A percentile compares a stretch with the other conserved stretches of the same genome.
These are phyloP conservation scores for Drosophila rubida DNA, from an alignment of 2,888 invertebrate genomes.

Conservation along the genomic window DNA sequence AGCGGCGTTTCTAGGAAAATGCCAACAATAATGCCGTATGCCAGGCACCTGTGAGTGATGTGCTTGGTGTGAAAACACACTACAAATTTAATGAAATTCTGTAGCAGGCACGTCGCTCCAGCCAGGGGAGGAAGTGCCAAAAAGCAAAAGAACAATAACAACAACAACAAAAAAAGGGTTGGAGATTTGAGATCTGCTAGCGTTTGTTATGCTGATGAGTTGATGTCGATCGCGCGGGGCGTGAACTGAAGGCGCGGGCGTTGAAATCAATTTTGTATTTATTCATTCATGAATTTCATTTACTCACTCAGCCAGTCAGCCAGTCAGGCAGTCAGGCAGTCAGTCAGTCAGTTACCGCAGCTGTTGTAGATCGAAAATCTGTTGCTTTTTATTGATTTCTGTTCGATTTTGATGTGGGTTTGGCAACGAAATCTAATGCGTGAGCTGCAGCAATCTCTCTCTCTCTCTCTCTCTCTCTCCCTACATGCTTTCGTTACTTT, in stretches of 20 bases:
- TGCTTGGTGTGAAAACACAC: slow-evolving; percentile 58
- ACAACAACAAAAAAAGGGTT: slow-evolving; percentile 42
- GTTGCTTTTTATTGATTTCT: slow-evolving; percentile 51
- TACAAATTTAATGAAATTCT: slow-evolving; percentile 42
- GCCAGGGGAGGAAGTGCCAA: slow-evolving; percentile 52
- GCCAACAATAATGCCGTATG: slow-evolving; percentile 29
- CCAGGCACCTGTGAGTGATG: slow-evolving; percentile 51
- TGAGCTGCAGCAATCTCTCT: not conserved
- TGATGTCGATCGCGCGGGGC: slow-evolving; percentile 25
- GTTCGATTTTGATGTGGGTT: slow-evolving; percentile 59
- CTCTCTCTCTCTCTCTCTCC: not conserved
- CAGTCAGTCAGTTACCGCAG: slow-evolving; percentile 7
- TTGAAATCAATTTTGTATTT: slow-evolving; percentile 64
- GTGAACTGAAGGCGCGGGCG: slow-evolving; percentile 26
- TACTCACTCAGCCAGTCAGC: slow-evolving; percentile 31
- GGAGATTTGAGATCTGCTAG: not conserved
- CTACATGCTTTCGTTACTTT: no score
- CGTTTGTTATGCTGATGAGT: slow-evolving; percentile 74
- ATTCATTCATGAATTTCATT: slow-evolving; percentile 15
- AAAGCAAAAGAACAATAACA: not conserved
- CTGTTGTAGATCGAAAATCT: slow-evolving; percentile 54
- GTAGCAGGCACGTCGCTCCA: slow-evolving; percentile 38
- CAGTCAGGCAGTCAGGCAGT: slow-evolving; percentile 9
- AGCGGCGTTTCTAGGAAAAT: slow-evolving; percentile 70
- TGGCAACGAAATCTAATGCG: not conserved